phyloP scores from a whole-genome alignment of 2,113 vertebrate genomes.

The Nycticorax nycticorax region DNA sequence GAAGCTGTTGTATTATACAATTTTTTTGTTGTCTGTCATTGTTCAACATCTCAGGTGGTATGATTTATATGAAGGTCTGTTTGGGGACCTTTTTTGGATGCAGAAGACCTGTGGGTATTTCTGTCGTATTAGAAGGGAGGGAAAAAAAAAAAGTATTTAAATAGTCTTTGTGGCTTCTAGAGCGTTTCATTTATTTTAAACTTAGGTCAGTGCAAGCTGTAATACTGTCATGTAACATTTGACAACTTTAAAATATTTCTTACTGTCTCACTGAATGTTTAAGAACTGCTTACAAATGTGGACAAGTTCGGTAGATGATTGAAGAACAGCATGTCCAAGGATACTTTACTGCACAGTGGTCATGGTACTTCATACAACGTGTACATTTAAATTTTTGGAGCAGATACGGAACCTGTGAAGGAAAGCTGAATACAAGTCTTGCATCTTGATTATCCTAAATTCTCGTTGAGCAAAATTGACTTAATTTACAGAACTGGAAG shows the following conservation, averaged over 20 bases:
- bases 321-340: background rate
- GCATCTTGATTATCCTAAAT: background rate
- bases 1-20: background rate
- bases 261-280: background rate
- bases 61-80: background rate
- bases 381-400: background rate
- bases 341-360: background rate
- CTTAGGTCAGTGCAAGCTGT: background rate
- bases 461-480: background rate
- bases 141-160: background rate
- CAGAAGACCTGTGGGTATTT: background rate
- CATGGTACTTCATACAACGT: background rate
- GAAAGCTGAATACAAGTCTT: background rate
- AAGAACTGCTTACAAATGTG: background rate
- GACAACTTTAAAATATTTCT: background rate
- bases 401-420: background rate
- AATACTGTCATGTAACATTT: background rate
- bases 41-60: background rate
- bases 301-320: background rate
- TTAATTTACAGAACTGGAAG: no score
- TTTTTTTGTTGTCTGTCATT: background rate
- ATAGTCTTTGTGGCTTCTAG: background rate
- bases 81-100: background rate
- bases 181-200: background rate
- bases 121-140: background rate